These are phyloP conservation scores for Tiliacea aurago DNA, from an alignment of 2,888 invertebrate species.

Conservation along the genomic window DNA sequence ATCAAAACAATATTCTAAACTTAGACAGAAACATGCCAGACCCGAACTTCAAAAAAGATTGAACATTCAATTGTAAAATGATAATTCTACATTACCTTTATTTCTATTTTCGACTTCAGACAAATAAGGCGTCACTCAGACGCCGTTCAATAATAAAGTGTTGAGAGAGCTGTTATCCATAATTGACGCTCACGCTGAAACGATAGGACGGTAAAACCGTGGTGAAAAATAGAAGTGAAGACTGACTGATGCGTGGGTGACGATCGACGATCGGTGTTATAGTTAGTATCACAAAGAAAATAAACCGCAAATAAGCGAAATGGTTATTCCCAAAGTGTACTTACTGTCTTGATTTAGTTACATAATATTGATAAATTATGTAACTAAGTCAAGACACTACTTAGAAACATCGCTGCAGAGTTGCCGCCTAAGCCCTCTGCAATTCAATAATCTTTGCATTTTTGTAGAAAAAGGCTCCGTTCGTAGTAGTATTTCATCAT, in stretches of 20 bases:
- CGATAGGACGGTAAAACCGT: not conserved
- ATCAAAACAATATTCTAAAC: too few species aligned
- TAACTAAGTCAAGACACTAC: not conserved
- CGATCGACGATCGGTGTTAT: not conserved
- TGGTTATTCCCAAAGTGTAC: not conserved
- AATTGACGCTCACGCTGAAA: slow-evolving; percentile 9
- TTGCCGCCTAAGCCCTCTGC: not conserved
- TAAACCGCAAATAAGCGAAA: not conserved
- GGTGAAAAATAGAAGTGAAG: not conserved
- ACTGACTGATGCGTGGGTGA: slow-evolving; percentile 9
- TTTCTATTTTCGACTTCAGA: not conserved
- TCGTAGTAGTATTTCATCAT: too few species aligned
- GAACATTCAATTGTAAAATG: too few species aligned
- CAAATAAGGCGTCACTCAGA: not conserved
- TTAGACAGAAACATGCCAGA: too few species aligned
- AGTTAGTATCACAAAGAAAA: not conserved
- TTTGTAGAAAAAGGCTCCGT: too few species aligned
- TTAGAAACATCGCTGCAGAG: not conserved
- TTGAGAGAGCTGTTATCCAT: slow-evolving; percentile 10
- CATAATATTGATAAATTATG: not conserved
- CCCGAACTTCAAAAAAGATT: too few species aligned
- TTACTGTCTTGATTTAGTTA: not conserved
- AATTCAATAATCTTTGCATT: not conserved
- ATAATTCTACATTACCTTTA: not conserved
- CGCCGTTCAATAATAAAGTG: slow-evolving; percentile 14